These are phyloP conservation scores for Xenentodon cancila DNA, from an alignment of 2,797 vertebrate genomes.

Conservation along the genomic window DNA sequence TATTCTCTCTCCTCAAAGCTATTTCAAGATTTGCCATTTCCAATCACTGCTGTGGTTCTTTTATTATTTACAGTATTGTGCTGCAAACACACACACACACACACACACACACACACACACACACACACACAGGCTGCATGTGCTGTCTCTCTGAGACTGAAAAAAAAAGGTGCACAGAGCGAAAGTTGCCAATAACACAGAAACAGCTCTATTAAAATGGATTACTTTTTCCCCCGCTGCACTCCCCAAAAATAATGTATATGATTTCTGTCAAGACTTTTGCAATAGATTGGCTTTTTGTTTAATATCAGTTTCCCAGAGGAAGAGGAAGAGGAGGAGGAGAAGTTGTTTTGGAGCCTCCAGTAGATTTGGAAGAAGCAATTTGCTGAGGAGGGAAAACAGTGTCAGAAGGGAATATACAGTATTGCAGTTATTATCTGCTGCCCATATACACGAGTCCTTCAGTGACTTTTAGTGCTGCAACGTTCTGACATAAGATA, in stretches of 20 bases:
- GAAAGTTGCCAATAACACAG: conserved; percentile 72
- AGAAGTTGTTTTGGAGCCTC: conserved; percentile 52
- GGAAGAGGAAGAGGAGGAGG: conserved; percentile 31
- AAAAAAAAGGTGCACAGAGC: conserved; percentile 41
- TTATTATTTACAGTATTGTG: conserved; percentile 81
- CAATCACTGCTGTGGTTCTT: conserved; percentile 68
- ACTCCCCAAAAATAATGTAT: conserved; percentile 55
- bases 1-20: conserved; percentile 81
- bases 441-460: conserved; percentile 16
- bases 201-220: conserved; percentile 79
- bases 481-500: conserved; percentile 21
- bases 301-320: conserved; percentile 60
- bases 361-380: conserved; percentile 44
- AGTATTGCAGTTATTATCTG: conserved; percentile 50
- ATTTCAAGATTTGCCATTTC: conserved; percentile 74
- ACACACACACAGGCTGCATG: conserved; percentile 61
- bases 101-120: conserved; percentile 58
- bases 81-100: conserved; percentile 75
- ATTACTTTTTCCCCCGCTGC: conserved; percentile 59
- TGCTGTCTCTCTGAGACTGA: conserved; percentile 71
- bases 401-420: conserved; percentile 47
- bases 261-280: conserved; percentile 61
- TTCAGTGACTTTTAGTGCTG: conserved; percentile 29
- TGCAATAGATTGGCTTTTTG: conserved; percentile 71
- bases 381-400: conserved; percentile 65